Conservation (phyloP, 37 sponge, comb jelly and placozoan genomes). For the Ephydatia muelleri region DNA sequence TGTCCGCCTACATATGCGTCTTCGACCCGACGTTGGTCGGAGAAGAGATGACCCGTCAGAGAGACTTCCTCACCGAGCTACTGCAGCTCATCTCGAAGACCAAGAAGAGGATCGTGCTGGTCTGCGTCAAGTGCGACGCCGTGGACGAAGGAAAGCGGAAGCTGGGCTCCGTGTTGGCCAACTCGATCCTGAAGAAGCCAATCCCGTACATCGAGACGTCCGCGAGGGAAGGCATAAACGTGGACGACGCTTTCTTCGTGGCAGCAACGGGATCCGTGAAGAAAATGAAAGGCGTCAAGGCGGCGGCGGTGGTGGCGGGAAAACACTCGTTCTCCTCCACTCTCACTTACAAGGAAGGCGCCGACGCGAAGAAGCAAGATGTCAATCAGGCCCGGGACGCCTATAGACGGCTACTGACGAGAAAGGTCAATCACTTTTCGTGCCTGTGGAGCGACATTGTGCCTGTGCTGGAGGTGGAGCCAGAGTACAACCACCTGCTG, state of each 20-base stretch:
- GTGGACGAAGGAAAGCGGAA: constrained; percentile 32
- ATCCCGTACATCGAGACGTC: constrained; percentile 76
- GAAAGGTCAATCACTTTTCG: constrained; percentile 28
- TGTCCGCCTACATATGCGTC: constrained; percentile 56
- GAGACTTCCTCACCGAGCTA: constrained; percentile 52
- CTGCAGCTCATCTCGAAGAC: constrained; percentile 40
- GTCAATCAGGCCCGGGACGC: constrained; percentile 43
- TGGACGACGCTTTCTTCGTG: constrained; percentile 65
- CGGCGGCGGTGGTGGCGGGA: not conserved
- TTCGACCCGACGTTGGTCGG: constrained; percentile 72
- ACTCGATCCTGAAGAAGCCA: constrained; percentile 23
- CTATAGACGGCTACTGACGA: constrained; percentile 34
- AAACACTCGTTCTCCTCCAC: not conserved
- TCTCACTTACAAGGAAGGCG: constrained; percentile 46
- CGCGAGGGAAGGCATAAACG: constrained; percentile 55
- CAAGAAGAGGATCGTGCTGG: constrained; percentile 61
- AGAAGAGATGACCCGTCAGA: constrained; percentile 54
- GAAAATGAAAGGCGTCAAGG: not conserved
- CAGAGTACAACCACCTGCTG: constrained; percentile 24
- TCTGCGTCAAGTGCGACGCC: constrained; percentile 71
- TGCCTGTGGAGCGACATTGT: constrained; percentile 35
- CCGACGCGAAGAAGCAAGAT: constrained; percentile 23
- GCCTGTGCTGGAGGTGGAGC: constrained; percentile 41
- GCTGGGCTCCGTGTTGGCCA: constrained; percentile 29
- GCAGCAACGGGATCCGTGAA: constrained; percentile 22